These are phyloP conservation scores for Nasonovia ribisnigri DNA, from an alignment of 2,888 invertebrate genomes.

Conservation along the genomic window DNA sequence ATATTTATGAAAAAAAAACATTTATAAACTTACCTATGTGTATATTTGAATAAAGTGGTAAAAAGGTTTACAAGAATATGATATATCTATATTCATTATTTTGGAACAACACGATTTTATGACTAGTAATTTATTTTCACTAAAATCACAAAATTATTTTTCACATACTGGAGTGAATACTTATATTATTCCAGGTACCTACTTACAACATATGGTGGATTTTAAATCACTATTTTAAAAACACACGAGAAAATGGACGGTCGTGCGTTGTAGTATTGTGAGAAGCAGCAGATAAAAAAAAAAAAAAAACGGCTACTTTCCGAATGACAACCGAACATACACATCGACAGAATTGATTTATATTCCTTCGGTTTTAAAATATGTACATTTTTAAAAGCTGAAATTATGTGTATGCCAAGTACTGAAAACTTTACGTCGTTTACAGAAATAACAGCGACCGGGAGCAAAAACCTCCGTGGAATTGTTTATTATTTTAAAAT, in stretches of 20 bases:
- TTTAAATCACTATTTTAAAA: constrained; percentile 39
- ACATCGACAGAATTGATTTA: constrained; percentile 47
- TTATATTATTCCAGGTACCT: background rate
- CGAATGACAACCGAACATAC: constrained; percentile 42
- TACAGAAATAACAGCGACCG: constrained; percentile 12
- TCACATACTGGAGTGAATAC: background rate
- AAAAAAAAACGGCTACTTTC: constrained; percentile 18
- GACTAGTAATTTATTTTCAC: background rate
- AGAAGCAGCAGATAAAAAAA: background rate
- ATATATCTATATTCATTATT: background rate
- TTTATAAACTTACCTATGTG: too few species aligned
- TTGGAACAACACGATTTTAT: background rate
- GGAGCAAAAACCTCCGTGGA: constrained; percentile 33
- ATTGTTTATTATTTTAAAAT: constrained; percentile 30
- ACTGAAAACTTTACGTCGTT: constrained; percentile 29
- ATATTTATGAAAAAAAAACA: background rate
- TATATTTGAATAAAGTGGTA: background rate
- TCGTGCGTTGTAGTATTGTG: background rate
- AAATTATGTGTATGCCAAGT: constrained; percentile 35
- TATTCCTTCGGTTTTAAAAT: constrained; percentile 47
- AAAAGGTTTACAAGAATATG: background rate
- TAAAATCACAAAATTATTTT: background rate
- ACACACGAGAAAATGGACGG: constrained; percentile 21
- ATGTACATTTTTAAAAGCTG: constrained; percentile 40
- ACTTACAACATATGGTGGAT: background rate